Evolutionary conservation across 1,140 invertebrate genomes (phyloP).

Genomic region (Magallana angulata): DNA sequence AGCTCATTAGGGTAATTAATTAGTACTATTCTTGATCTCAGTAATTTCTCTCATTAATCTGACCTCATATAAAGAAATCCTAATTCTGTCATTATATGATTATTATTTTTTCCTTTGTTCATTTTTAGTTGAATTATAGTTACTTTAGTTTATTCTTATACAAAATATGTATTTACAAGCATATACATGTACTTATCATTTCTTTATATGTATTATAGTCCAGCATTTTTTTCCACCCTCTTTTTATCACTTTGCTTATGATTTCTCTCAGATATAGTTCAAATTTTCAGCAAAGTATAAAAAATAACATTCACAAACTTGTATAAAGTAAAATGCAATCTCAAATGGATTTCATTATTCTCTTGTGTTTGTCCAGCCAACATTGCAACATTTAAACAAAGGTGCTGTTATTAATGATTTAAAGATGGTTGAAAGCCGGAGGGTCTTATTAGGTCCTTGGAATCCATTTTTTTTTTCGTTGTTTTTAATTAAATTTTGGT

Average conservation of each 20-base stretch:
- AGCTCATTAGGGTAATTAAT: conserved; percentile 7
- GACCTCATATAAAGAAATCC: conserved; percentile 35
- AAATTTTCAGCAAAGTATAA: conserved; percentile 10
- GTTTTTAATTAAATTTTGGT: background rate
- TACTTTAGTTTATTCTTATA: conserved; percentile 28
- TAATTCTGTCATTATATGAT: background rate
- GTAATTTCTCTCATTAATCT: background rate
- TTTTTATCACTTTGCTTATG: conserved; percentile 4
- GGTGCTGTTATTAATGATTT: conserved; percentile 12
- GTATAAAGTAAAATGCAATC: conserved; percentile 11
- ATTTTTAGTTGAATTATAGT: conserved; percentile 26
- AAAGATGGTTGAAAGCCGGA: background rate
- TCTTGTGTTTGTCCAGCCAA: background rate
- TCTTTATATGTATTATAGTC: background rate
- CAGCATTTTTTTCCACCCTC: background rate
- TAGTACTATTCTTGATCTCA: conserved; percentile 29
- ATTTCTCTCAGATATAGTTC: background rate
- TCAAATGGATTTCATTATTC: background rate
- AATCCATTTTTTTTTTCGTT: background rate
- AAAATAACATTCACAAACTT: background rate
- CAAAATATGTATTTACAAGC: conserved; percentile 31
- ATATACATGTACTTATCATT: conserved; percentile 26
- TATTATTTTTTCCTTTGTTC: background rate
- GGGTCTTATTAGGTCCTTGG: background rate
- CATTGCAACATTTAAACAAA: conserved; percentile 27